These are phyloP conservation scores for Dromaius novaehollandiae DNA, from an alignment of 2,113 vertebrate genomes.

Conservation along the genomic window DNA sequence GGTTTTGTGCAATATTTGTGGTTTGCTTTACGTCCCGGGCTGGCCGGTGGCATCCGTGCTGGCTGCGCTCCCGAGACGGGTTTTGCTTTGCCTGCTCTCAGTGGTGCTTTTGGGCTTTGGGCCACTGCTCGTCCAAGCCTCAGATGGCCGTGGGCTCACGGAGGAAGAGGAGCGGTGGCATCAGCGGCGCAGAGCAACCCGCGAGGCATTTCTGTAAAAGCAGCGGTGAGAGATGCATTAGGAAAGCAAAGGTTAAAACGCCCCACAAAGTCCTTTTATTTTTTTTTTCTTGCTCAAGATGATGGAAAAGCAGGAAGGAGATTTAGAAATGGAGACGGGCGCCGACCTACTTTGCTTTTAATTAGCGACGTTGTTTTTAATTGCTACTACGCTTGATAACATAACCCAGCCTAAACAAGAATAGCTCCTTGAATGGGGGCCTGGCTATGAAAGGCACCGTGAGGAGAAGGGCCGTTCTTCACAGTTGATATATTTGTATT, in stretches of 20 bases:
- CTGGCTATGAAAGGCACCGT: slow-evolving; percentile 60
- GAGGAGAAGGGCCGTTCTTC: slow-evolving; percentile 61
- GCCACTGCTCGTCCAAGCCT: too few relatives aligned
- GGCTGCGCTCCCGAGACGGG: too few relatives aligned
- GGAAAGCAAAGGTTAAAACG: background rate
- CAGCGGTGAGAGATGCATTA: background rate
- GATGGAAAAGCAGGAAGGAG: slow-evolving; percentile 8
- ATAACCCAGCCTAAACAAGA: slow-evolving; percentile 66
- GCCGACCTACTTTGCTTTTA: slow-evolving; percentile 56
- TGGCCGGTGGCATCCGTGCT: background rate
- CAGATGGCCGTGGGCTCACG: too few relatives aligned
- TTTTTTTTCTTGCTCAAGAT: background rate
- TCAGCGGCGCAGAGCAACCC: too few relatives aligned
- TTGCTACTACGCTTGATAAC: slow-evolving; percentile 67
- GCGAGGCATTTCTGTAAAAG: too few relatives aligned
- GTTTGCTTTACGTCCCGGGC: background rate
- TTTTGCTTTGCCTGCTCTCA: too few relatives aligned
- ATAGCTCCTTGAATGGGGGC: slow-evolving; percentile 55
- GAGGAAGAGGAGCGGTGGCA: too few relatives aligned
- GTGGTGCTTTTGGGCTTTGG: background rate
- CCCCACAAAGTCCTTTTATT: background rate
- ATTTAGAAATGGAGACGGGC: slow-evolving; percentile 35
- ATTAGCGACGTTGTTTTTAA: slow-evolving; percentile 62
- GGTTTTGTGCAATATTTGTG: background rate
- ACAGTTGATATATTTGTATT: slow-evolving; percentile 70